Conservation (phyloP, 1,140 invertebrate species). For the Danaus plexippus region DNA sequence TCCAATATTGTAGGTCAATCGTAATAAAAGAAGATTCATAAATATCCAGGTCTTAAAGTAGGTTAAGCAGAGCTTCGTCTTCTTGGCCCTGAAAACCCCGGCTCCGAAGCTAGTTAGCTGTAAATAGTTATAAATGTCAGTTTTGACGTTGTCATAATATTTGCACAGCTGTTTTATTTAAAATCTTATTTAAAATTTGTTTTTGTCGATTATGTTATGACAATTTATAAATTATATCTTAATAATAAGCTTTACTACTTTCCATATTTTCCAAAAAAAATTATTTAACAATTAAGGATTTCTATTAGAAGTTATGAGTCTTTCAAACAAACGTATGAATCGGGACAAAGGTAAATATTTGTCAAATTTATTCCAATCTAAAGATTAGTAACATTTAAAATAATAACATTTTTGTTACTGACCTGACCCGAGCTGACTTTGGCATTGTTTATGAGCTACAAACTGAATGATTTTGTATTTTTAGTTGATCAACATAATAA, state of each 20-base stretch:
- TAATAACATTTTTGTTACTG: constrained; percentile 2
- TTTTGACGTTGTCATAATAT: too few species aligned
- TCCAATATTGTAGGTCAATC: too few species aligned
- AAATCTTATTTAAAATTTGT: background rate
- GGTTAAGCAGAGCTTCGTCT: too few species aligned
- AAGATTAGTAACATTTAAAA: background rate
- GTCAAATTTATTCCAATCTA: constrained; percentile 5
- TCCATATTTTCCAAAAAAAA: background rate
- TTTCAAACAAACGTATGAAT: constrained; percentile 31
- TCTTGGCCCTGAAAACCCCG: too few species aligned
- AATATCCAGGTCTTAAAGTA: too few species aligned
- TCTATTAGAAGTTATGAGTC: constrained; percentile 24
- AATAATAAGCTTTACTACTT: background rate
- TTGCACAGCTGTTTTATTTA: background rate
- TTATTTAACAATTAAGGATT: background rate
- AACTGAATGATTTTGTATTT: constrained; percentile 17
- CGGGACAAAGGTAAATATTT: constrained; percentile 28
- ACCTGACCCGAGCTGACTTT: too few species aligned
- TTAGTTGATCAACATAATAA: constrained; percentile 38
- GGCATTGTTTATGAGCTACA: too few species aligned
- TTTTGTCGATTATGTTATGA: too few species aligned
- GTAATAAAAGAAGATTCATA: too few species aligned
- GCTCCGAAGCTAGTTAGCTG: too few species aligned
- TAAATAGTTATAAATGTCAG: too few species aligned
- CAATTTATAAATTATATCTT: background rate